These are phyloP conservation scores for Odontocerum albicorne DNA, from an alignment of 2,888 invertebrate genomes.

Conservation along the genomic window DNA sequence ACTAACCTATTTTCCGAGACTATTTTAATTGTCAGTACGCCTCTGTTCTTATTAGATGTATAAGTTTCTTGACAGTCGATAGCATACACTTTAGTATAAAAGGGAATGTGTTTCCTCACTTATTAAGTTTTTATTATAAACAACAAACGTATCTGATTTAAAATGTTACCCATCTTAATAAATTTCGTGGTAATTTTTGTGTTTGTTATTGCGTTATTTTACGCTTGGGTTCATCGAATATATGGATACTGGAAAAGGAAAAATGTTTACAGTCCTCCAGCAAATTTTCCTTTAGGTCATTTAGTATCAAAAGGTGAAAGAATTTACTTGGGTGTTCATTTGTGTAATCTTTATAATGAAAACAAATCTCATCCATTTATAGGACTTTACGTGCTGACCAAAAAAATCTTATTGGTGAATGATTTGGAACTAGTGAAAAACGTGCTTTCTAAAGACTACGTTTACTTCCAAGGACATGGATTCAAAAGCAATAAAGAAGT, in stretches of 20 bases:
- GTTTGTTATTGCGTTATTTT: no score
- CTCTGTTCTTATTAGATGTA: no score
- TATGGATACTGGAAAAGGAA: conserved; percentile 1
- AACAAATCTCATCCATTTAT: neutral
- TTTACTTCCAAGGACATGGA: conserved; percentile 23
- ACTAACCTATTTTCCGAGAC: no score
- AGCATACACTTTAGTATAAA: no score
- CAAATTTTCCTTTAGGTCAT: neutral
- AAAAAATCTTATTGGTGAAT: conserved; percentile 7
- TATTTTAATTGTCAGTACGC: no score
- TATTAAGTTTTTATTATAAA: no score
- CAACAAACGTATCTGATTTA: no score
- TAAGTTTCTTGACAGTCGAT: no score
- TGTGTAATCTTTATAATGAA: neutral
- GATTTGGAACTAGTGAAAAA: conserved; percentile 23
- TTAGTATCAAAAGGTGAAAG: neutral
- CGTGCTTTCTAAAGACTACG: conserved; percentile 19
- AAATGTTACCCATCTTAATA: no score
- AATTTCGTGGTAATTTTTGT: neutral
- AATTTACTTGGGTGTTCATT: conserved; percentile 1
- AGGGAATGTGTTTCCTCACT: no score
- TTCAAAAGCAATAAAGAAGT: conserved; percentile 8
- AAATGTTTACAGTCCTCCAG: conserved; percentile 1
- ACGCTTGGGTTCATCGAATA: neutral
- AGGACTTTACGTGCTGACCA: neutral